Evolutionary conservation across 2,113 vertebrate genomes (phyloP).

Genomic region (Peromyscus polionotus): DNA sequence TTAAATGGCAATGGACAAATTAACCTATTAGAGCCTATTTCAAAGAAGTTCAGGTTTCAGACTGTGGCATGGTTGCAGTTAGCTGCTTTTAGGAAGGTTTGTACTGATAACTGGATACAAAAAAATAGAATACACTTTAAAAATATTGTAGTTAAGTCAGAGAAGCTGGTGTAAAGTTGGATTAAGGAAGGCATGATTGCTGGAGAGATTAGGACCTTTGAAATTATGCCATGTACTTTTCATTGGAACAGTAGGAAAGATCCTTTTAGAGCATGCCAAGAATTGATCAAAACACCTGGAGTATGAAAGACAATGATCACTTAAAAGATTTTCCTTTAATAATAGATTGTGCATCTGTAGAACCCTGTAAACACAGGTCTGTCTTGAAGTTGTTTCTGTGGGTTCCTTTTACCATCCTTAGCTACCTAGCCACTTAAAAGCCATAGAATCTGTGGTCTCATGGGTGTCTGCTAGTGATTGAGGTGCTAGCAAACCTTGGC

Average conservation of each 20-base stretch:
- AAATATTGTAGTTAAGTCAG: background rate
- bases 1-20: background rate
- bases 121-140: background rate
- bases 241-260: background rate
- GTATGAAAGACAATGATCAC: background rate
- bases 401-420: background rate
- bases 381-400: background rate
- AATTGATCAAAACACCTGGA: background rate
- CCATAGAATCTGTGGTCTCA: background rate
- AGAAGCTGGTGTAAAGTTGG: background rate
- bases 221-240: background rate
- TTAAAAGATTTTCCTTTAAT: background rate
- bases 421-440: background rate
- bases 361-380: background rate
- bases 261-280: background rate
- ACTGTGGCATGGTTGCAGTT: background rate
- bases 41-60: no score
- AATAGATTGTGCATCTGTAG: background rate
- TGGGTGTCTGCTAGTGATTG: background rate
- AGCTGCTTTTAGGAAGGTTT: background rate
- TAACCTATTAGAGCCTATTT: background rate
- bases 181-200: background rate
- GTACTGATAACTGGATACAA: background rate
- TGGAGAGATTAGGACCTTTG: background rate
- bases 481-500: background rate